Conservation (phyloP, 2,888 invertebrate genomes). For the Bruchidius siliquastri region DNA sequence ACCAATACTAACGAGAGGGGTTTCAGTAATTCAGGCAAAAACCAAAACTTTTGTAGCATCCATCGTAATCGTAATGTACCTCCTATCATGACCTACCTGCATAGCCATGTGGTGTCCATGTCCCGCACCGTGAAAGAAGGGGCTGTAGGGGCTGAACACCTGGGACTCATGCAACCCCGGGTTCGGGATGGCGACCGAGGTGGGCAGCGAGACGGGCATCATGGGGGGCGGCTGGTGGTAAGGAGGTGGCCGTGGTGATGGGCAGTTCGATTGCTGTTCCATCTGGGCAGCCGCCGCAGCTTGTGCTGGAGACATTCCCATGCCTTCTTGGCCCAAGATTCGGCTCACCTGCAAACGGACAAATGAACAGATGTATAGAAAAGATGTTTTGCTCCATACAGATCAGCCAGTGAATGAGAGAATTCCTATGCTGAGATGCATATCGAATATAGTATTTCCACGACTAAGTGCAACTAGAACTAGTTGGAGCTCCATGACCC, state of each 20-base stretch:
- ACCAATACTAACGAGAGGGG: no score
- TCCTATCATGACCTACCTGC: conserved; percentile 44
- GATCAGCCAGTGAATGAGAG: no score
- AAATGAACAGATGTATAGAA: no score
- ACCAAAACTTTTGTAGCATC: no score
- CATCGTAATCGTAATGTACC: no score
- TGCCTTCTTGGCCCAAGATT: conserved; percentile 74
- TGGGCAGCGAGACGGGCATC: conserved; percentile 84
- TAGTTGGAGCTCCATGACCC: no score
- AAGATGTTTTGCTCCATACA: no score
- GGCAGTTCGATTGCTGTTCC: conserved; percentile 56
- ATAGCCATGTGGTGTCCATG: conserved; percentile 49
- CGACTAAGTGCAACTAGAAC: no score
- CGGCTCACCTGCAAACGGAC: conserved; percentile 52
- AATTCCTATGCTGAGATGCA: no score
- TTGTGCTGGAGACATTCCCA: conserved; percentile 55
- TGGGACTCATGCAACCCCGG: conserved; percentile 92
- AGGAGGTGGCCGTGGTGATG: conserved; percentile 57
- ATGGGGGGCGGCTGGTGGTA: conserved; percentile 74
- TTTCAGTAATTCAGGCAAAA: no score
- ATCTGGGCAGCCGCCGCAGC: conserved; percentile 61
- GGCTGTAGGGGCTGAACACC: conserved; percentile 87
- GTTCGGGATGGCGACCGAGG: conserved; percentile 94
- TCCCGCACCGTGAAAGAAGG: conserved; percentile 68
- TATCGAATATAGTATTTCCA: no score